Evolutionary conservation across 2,113 vertebrate genomes (phyloP), one percentile per base, ranked within the genome.

Genomic region (Actenoides hombroni): DNA sequence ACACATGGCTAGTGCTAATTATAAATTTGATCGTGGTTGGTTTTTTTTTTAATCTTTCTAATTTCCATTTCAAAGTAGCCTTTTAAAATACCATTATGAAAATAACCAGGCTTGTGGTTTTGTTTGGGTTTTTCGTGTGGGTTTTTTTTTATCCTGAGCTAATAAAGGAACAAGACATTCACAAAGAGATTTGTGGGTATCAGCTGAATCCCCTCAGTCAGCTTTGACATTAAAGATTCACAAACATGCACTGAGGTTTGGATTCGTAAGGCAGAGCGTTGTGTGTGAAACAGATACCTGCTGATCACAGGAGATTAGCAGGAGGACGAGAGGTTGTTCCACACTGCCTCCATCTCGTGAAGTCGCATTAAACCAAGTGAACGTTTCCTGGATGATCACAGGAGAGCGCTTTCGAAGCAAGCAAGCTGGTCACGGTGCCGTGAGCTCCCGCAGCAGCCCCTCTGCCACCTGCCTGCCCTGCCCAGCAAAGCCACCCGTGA

Each of bases 61-160:
- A 94, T 97, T 96, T 97, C 95, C 91, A 97, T 94, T 94, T 96
- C 91, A 94, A 95, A 97, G 88, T 71, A 83, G 78, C 71, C 68
- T 85, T 87, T 95, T 91, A 39, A 95, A 95, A 86, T 56, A 51
- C 80, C 84, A 80, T 93, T 86, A 82, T 73, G 86, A 95, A 89
- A 93, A 94, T 88, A 87, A 60, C 13, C 51, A 42, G 78, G 40
- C 87, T 74, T n/a, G 31, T 79, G 54, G n/a, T 39, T 39, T 53
- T 53, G 51, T 56, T 56, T 79, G 54, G 40, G 25, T 37, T 26
- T 26, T 13, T 56, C 28, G 51, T 53, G 40, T 56, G 16, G 9
- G 20, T 11, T 25, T 56, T 64, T 39, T 46, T 5, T 76, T 80
- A 77, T 92, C 78, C 89, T 5, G 0, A 75, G 94, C 64, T 96